Percentiles rank a stretch among this genome's conserved stretches.
Conservation (phyloP, 2,888 invertebrate genomes). For the Ariolimax columbianus region DNA sequence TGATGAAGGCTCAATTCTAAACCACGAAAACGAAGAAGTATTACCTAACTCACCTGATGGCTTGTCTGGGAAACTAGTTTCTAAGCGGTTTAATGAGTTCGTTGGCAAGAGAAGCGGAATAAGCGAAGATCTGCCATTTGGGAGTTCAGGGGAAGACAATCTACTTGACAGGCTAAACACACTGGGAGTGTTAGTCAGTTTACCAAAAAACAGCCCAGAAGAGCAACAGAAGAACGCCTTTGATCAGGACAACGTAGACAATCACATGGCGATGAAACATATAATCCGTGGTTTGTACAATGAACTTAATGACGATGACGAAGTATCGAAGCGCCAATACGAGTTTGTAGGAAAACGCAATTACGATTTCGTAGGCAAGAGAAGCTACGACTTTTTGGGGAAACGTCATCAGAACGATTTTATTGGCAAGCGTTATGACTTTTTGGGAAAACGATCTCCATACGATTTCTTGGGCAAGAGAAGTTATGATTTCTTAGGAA, state of each 20-base stretch:
- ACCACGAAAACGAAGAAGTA: neutral
- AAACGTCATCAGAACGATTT: conserved; percentile 31
- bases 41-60: neutral
- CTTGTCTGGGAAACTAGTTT: neutral
- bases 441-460: conserved; percentile 9
- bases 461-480: conserved; percentile 17
- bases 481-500: conserved; percentile 21
- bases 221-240: neutral
- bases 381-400: conserved; percentile 20
- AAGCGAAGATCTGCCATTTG: neutral
- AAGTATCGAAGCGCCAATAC: conserved; percentile 8
- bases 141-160: neutral
- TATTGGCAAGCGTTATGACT: conserved; percentile 24
- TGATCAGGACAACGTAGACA: neutral
- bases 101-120: conserved; percentile 19
- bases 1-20: neutral
- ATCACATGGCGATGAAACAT: neutral
- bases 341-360: conserved; percentile 30
- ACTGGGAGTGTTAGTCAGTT: neutral
- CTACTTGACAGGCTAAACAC: neutral
- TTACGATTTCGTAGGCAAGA: conserved; percentile 37
- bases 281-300: neutral
- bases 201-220: neutral
- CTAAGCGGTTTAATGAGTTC: conserved; percentile 39
- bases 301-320: neutral